Evolutionary conservation across 2,113 vertebrate species (phyloP).

Genomic region (Sprattus sprattus): DNA sequence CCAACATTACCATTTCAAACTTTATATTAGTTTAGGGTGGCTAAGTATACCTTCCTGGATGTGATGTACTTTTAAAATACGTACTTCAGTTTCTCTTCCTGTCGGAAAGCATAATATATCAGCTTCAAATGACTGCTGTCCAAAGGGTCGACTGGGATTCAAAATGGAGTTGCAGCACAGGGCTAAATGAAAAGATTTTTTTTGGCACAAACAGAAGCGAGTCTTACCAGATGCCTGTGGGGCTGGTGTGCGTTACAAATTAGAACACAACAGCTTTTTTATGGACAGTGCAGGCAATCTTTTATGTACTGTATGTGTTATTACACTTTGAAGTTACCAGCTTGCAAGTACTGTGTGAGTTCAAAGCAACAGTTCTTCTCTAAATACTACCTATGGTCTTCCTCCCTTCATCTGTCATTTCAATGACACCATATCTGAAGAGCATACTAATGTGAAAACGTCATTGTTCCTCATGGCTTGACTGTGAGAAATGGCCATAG

Average conservation of each 20-base stretch:
- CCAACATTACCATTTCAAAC: neutral
- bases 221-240: neutral
- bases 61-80: neutral
- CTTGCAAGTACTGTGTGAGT: neutral
- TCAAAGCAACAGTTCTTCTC: neutral
- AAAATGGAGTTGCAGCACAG: neutral
- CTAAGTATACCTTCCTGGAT: neutral
- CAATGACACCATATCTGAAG: too few relatives aligned
- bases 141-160: neutral
- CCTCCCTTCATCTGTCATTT: neutral
- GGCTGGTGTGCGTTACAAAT: neutral
- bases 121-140: neutral
- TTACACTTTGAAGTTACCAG: neutral
- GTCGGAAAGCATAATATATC: neutral
- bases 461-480: neutral
- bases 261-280: neutral
- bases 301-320: neutral
- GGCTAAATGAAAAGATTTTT: neutral
- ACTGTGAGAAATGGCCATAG: neutral
- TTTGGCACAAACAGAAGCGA: neutral
- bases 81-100: neutral
- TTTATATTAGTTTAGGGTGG: neutral
- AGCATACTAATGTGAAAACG: neutral
- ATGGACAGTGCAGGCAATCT: neutral
- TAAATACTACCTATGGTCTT: neutral